These are phyloP conservation scores for Crenuchus spilurus DNA, from an alignment of 2,797 vertebrate genomes.

Conservation along the genomic window DNA sequence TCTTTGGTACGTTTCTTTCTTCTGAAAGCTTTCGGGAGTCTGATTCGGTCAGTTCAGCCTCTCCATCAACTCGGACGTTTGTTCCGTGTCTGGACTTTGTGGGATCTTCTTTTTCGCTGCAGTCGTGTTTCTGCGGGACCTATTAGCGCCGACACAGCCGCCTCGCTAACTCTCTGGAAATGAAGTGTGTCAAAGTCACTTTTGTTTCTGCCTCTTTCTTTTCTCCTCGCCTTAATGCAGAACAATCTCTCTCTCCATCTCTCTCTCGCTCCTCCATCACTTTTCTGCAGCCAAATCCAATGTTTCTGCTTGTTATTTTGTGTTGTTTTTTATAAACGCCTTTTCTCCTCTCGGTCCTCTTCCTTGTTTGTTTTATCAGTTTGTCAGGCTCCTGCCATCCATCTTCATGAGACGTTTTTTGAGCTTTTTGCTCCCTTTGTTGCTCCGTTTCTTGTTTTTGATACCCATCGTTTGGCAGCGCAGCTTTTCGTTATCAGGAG, in stretches of 20 bases:
- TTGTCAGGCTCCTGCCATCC: conserved; percentile 81
- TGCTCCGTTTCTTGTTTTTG: conserved; percentile 55
- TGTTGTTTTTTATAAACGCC: conserved; percentile 54
- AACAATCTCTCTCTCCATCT: conserved; percentile 51
- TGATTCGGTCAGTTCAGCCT: background rate
- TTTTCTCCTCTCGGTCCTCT: conserved; percentile 34
- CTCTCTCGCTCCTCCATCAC: conserved; percentile 29
- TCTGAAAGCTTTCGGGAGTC: background rate
- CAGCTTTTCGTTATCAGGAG: conserved; percentile 81
- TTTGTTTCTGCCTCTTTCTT: conserved; percentile 32
- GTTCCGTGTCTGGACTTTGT: conserved; percentile 27
- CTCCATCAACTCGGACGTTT: conserved; percentile 9
- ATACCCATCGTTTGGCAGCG: conserved; percentile 85
- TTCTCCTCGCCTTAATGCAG: conserved; percentile 62
- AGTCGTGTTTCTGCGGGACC: conserved; percentile 71
- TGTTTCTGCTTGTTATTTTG: background rate
- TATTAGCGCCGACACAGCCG: conserved; percentile 69
- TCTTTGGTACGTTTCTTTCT: background rate
- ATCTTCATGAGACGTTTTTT: conserved; percentile 81
- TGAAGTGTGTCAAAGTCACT: conserved; percentile 54
- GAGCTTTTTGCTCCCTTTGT: background rate
- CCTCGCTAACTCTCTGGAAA: conserved; percentile 62
- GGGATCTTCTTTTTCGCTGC: conserved; percentile 68
- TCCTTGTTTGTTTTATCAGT: conserved; percentile 69
- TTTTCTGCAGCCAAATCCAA: conserved; percentile 6